These are phyloP conservation scores for Atrichornis clamosus DNA, from an alignment of 2,113 vertebrate genomes.

Conservation along the genomic window DNA sequence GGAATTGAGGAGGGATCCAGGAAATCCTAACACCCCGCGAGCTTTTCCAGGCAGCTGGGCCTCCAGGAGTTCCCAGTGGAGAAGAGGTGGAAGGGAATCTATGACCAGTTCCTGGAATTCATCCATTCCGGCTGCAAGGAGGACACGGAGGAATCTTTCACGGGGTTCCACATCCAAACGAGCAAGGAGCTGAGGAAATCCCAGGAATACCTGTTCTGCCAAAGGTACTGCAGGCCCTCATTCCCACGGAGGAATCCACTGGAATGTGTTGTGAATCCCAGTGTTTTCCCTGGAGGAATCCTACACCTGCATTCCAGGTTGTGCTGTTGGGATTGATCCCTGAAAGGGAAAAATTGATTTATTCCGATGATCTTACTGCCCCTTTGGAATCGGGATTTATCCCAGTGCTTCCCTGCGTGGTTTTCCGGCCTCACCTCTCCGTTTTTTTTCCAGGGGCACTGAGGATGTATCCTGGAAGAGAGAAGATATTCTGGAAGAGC, in stretches of 20 bases:
- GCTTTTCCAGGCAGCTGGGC: conserved; percentile 72
- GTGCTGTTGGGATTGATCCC: not conserved
- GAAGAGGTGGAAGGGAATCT: conserved; percentile 74
- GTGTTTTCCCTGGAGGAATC: not conserved
- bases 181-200: conserved; percentile 60
- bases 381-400: not conserved
- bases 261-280: not conserved
- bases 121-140: conserved; percentile 54
- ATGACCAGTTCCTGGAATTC: conserved; percentile 70
- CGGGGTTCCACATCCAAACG: conserved; percentile 71
- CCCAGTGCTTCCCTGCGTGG: not conserved
- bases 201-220: conserved; percentile 67
- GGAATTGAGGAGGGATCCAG: rapidly evolving
- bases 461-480: conserved; percentile 36
- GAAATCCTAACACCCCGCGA: not conserved
- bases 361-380: rapidly evolving
- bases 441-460: conserved; percentile 1
- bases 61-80: conserved; percentile 62
- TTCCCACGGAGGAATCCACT: not conserved
- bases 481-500: conserved; percentile 64
- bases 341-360: rapidly evolving
- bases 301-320: not conserved
- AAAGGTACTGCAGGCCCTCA: not conserved
- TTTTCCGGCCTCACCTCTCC: not conserved
- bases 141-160: conserved; percentile 68